phyloP scores from a whole-genome alignment of 2,888 invertebrate genomes.

The Pyrochroa serraticornis region DNA sequence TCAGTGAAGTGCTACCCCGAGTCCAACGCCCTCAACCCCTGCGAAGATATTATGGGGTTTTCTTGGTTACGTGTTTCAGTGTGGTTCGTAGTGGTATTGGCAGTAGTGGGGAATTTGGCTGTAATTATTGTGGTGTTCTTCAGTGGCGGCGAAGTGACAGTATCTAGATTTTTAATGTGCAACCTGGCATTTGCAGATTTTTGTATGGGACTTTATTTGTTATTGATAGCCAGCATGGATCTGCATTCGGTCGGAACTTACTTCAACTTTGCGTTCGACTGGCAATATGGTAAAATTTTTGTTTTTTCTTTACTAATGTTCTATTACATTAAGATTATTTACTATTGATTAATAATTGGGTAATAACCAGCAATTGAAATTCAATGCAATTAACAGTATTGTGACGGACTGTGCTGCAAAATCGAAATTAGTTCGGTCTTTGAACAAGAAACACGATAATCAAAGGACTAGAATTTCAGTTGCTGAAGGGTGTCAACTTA shows the following conservation, averaged over 20 bases:
- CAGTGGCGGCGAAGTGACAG: constrained; percentile 64
- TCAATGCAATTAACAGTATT: no score
- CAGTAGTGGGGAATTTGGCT: constrained; percentile 82
- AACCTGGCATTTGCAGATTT: constrained; percentile 90
- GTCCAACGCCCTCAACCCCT: constrained; percentile 84
- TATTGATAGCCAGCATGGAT: constrained; percentile 84
- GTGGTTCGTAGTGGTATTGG: constrained; percentile 84
- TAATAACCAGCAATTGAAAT: no score
- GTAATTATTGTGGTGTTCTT: constrained; percentile 79
- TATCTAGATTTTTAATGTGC: constrained; percentile 76
- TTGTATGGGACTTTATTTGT: constrained; percentile 83
- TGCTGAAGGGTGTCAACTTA: no score
- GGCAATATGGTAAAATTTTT: constrained; percentile 73
- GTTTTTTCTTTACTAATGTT: not conserved
- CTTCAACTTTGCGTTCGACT: constrained; percentile 88
- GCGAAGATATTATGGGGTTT: constrained; percentile 89
- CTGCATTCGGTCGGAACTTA: constrained; percentile 83
- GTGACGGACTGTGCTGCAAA: not conserved
- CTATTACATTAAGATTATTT: no score
- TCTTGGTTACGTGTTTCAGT: constrained; percentile 79
- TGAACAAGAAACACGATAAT: not conserved
- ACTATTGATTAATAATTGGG: no score
- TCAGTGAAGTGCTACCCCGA: constrained; percentile 72
- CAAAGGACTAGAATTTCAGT: not conserved
- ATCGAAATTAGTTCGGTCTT: not conserved